These are phyloP conservation scores for Struthio camelus DNA, from an alignment of 2,113 vertebrate species.

Conservation along the genomic window DNA sequence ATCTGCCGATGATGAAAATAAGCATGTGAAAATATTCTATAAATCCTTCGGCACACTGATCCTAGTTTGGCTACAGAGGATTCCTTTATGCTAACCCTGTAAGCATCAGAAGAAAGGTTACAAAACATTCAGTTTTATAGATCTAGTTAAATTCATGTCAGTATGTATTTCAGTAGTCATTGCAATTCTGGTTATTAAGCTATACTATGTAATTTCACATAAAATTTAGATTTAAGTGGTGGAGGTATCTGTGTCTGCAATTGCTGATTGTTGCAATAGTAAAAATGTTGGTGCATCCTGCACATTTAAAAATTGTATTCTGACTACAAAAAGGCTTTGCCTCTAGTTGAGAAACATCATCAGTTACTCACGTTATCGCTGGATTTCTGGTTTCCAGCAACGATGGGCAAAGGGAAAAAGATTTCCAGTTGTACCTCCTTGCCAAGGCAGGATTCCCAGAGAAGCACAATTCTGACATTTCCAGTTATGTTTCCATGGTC, in stretches of 20 bases:
- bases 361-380: not conserved
- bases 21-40: conserved; percentile 99
- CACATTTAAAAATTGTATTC: not conserved
- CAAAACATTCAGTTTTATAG: not conserved
- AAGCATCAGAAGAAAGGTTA: conserved; percentile 52
- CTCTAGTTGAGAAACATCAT: not conserved
- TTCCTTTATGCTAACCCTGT: conserved; percentile 99
- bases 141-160: not conserved
- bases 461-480: not conserved
- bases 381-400: not conserved
- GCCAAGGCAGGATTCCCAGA: not conserved
- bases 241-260: not conserved
- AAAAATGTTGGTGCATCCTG: not conserved
- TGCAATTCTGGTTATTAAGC: not conserved
- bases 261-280: not conserved
- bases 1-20: conserved; percentile 99
- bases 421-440: not conserved
- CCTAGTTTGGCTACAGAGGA: conserved; percentile 99
- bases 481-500: not conserved
- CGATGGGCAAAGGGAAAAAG: not conserved
- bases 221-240: not conserved
- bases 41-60: conserved; percentile 98
- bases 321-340: not conserved
- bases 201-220: not conserved
- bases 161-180: fast-evolving